Evolutionary conservation across 2,113 vertebrate genomes (phyloP).

Genomic region (Micronycteris hirsuta): DNA sequence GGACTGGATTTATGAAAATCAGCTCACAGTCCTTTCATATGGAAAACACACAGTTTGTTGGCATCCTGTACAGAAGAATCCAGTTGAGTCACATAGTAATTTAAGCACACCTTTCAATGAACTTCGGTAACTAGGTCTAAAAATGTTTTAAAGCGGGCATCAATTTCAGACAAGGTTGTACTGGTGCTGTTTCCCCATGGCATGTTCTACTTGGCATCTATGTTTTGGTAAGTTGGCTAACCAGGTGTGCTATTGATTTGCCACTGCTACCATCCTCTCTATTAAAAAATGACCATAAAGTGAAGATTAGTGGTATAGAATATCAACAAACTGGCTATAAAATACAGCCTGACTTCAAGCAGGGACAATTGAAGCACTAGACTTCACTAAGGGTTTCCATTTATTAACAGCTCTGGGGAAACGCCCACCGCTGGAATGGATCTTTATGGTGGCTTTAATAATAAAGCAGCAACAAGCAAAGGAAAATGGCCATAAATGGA

Average conservation of each 20-base stretch:
- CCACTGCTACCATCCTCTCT: neutral
- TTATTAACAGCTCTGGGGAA: conserved; percentile 68
- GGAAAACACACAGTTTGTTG: conserved; percentile 50
- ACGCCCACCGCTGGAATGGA: conserved; percentile 19
- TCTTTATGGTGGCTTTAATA: conserved; percentile 69
- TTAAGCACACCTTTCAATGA: conserved; percentile 66
- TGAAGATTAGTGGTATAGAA: conserved; percentile 39
- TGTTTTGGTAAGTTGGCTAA: conserved; percentile 34
- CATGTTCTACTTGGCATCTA: neutral
- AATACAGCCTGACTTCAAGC: conserved; percentile 42
- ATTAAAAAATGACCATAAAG: conserved; percentile 21
- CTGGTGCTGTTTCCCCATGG: conserved; percentile 26
- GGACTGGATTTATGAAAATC: conserved; percentile 59
- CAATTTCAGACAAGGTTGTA: conserved; percentile 60
- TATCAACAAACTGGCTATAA: neutral
- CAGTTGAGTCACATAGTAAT: neutral
- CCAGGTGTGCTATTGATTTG: neutral
- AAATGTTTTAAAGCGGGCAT: conserved; percentile 60
- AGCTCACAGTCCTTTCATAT: conserved; percentile 51
- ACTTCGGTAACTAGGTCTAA: conserved; percentile 60
- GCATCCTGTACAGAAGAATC: conserved; percentile 37
- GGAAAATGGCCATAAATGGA: conserved; percentile 75
- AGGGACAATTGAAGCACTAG: conserved; percentile 50
- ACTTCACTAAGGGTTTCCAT: conserved; percentile 59
- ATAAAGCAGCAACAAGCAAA: conserved; percentile 70